Conservation (phyloP, 2,113 vertebrate species). For the Uria lomvia region DNA sequence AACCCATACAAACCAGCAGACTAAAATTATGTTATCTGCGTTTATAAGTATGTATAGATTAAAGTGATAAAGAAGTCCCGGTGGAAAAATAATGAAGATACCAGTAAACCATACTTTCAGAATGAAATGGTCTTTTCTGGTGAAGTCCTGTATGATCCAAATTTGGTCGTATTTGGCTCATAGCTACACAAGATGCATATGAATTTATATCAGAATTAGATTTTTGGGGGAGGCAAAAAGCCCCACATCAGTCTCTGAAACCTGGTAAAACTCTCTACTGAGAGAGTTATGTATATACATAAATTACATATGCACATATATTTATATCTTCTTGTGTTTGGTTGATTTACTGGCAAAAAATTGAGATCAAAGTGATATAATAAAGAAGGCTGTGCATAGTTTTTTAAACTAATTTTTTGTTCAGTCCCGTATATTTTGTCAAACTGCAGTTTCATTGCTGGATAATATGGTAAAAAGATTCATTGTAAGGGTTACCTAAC, state of each 20-base stretch:
- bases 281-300: not conserved
- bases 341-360: not conserved
- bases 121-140: not conserved
- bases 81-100: not conserved
- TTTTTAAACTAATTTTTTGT: not conserved
- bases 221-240: not conserved
- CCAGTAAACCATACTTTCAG: not conserved
- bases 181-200: not conserved
- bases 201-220: not conserved
- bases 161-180: not conserved
- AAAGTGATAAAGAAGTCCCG: not conserved
- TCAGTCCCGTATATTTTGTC: conserved; percentile 35
- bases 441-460: conserved; percentile 70
- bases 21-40: not conserved
- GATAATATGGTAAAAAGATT: conserved; percentile 76
- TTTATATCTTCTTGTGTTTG: not conserved
- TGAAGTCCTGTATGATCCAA: not conserved
- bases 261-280: not conserved
- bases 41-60: not conserved
- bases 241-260: not conserved
- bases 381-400: not conserved
- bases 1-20: not conserved
- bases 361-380: not conserved
- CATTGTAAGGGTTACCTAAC: conserved; percentile 77
- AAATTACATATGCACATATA: not conserved